A percentile compares a stretch with the other conserved stretches of the same genome.
Evolutionary conservation across 2,113 vertebrate species (phyloP).

Genomic region (Ophiodon elongatus): DNA sequence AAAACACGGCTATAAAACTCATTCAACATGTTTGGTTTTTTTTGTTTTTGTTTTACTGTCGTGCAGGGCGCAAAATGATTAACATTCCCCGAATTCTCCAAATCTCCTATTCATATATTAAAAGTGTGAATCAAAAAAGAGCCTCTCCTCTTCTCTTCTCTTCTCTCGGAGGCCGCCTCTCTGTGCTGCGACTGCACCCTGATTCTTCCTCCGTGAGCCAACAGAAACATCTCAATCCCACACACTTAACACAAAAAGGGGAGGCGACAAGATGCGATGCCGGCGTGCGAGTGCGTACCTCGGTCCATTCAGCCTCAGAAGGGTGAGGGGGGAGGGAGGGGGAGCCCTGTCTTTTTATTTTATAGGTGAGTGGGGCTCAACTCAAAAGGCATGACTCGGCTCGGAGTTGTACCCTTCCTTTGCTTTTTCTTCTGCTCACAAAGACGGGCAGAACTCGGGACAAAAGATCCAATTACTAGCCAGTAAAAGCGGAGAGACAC

Average conservation of each 20-base stretch:
- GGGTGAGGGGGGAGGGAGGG: too few species aligned
- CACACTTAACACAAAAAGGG: slow-evolving; percentile 78
- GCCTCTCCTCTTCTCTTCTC: slow-evolving; percentile 15
- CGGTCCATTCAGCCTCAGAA: slow-evolving; percentile 62
- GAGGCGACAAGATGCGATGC: slow-evolving; percentile 50
- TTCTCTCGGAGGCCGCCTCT: slow-evolving; percentile 40
- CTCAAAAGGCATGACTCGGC: slow-evolving; percentile 73
- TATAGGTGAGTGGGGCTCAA: slow-evolving; percentile 76
- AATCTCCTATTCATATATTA: slow-evolving; percentile 67
- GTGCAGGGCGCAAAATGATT: slow-evolving; percentile 63
- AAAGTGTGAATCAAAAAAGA: slow-evolving; percentile 64
- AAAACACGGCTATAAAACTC: slow-evolving; percentile 61
- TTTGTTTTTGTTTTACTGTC: too few species aligned
- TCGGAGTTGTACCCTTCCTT: slow-evolving; percentile 74
- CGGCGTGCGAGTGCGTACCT: slow-evolving; percentile 22
- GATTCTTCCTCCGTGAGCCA: slow-evolving; percentile 76
- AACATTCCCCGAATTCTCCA: slow-evolving; percentile 72
- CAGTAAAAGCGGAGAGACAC: slow-evolving; percentile 77
- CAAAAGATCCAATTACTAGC: slow-evolving; percentile 82
- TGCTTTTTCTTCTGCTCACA: slow-evolving; percentile 73
- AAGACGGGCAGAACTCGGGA: slow-evolving; percentile 72
- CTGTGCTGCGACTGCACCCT: slow-evolving; percentile 62
- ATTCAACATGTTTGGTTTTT: slow-evolving; percentile 49
- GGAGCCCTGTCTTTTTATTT: slow-evolving; percentile 60
- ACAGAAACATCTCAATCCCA: slow-evolving; percentile 81